Evolutionary conservation across 2,888 invertebrate species (phyloP), one percentile per base, ranked within the genome.

Genomic region (Xylota segnis): DNA sequence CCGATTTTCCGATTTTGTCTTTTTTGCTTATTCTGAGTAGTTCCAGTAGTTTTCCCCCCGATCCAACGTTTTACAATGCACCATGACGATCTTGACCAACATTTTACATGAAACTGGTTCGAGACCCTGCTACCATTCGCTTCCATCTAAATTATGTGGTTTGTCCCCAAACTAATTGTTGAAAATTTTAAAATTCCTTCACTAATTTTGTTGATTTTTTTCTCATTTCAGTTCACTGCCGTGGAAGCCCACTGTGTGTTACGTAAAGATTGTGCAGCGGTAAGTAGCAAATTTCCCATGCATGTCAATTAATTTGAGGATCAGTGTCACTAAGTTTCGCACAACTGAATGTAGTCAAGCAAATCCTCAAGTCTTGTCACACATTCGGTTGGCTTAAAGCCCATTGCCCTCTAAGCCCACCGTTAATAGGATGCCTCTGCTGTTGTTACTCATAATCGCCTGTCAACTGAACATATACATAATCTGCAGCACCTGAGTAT

Each of bases 211-310:
- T n/a, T n/a, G n/a, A n/a, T n/a, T n/a, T n/a, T 65, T 9, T 3
- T 83, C 5, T 27, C 59, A 40, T 86, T 86, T 56, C 77, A 86
- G 86, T 86, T 50, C 71, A 66, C 81, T 54, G 77, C 58, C 50
- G 50, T 56, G 29, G 86, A 86, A 29, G 50, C 86, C 14, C 56
- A 63, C 1, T 86, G 86, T 29, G 43, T 77, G 4, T 56, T 77
- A 27, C 82, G 77, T 18, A 76, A 76, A 23, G 82, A 82, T 76
- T 86, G 86, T 37, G 82, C 77, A 82, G 68, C 82, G 82, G 86
- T 86, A 86, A 86, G 86, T 86, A 63, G n/a, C 10, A 5, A 52
- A 16, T 54, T 52, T 71, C 71, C 12, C 65, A 71, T 70, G 14
- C 12, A 40, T 61, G 66, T 68, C 71, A 59, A 52, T 82, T 50